Evolutionary conservation across 1,140 invertebrate genomes (phyloP).

Genomic region (Drosophila burlai): DNA sequence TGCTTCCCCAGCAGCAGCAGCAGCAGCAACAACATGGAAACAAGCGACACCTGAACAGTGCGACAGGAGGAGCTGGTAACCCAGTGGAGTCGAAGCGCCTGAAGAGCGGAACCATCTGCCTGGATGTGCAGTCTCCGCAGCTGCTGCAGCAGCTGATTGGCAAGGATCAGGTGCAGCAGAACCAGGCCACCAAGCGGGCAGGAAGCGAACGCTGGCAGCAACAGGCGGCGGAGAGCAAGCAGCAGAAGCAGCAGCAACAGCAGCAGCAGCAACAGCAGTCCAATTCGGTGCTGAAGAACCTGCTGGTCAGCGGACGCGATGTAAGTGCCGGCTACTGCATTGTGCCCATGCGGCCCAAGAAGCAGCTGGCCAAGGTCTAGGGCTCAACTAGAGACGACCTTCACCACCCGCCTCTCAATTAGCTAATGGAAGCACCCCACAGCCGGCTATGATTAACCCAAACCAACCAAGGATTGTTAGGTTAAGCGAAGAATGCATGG

Average conservation of each 20-base stretch:
- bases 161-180: conserved; percentile 47
- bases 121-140: conserved; percentile 69
- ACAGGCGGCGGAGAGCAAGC: conserved; percentile 55
- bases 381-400: conserved; percentile 25
- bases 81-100: conserved; percentile 72
- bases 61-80: conserved; percentile 43
- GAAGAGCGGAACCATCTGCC: conserved; percentile 60
- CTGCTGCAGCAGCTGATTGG: conserved; percentile 75
- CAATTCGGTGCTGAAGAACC: conserved; percentile 92
- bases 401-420: conserved; percentile 45
- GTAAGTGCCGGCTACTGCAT: conserved; percentile 95
- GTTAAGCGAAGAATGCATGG: conserved; percentile 43
- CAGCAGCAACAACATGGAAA: conserved; percentile 69
- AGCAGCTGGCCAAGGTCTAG: conserved; percentile 83
- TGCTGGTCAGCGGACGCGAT: conserved; percentile 96
- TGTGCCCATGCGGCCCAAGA: conserved; percentile 88
- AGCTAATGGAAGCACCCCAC: conserved; percentile 48
- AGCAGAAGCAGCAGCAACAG: conserved; percentile 60
- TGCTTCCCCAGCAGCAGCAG: conserved; percentile 53
- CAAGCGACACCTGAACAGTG: conserved; percentile 71
- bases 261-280: conserved; percentile 68
- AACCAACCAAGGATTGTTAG: conserved; percentile 53
- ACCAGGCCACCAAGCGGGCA: conserved; percentile 51
- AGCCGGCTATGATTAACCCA: conserved; percentile 45
- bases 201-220: conserved; percentile 58